Conservation (phyloP, 1,140 invertebrate species). For the Harpegnathos saltator region DNA sequence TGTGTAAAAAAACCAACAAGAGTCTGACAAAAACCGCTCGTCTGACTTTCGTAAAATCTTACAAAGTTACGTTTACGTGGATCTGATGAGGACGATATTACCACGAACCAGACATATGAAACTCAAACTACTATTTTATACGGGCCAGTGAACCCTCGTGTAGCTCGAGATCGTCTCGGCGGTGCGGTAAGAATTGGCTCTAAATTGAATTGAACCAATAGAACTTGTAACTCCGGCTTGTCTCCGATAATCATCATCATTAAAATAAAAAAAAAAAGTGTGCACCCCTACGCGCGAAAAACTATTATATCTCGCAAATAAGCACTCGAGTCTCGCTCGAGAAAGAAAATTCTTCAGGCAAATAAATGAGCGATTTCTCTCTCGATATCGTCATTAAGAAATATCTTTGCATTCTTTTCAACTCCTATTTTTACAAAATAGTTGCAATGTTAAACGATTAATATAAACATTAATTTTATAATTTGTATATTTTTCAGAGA, state of each 20-base stretch:
- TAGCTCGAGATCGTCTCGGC: not conserved
- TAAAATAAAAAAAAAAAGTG: slow-evolving; percentile 14
- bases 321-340: not conserved
- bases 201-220: slow-evolving; percentile 19
- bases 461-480: no score
- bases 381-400: not conserved
- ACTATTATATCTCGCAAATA: not conserved
- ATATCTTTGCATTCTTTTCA: not conserved
- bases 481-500: no score
- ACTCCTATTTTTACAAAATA: not conserved
- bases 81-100: not conserved
- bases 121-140: slow-evolving; percentile 35
- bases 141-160: slow-evolving; percentile 5
- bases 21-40: not conserved
- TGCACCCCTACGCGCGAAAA: not conserved
- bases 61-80: slow-evolving; percentile 13
- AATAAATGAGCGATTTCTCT: not conserved
- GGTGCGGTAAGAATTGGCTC: slow-evolving; percentile 25
- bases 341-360: not conserved
- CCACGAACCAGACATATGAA: not conserved
- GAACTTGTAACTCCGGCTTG: not conserved
- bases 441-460: not conserved
- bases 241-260: not conserved
- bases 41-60: slow-evolving; percentile 21
- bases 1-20: not conserved